A percentile compares a stretch with the other conserved stretches of the same genome.
These are phyloP conservation scores for Philypnodon macrostomus DNA, from an alignment of 2,797 vertebrate genomes.

Conservation along the genomic window DNA sequence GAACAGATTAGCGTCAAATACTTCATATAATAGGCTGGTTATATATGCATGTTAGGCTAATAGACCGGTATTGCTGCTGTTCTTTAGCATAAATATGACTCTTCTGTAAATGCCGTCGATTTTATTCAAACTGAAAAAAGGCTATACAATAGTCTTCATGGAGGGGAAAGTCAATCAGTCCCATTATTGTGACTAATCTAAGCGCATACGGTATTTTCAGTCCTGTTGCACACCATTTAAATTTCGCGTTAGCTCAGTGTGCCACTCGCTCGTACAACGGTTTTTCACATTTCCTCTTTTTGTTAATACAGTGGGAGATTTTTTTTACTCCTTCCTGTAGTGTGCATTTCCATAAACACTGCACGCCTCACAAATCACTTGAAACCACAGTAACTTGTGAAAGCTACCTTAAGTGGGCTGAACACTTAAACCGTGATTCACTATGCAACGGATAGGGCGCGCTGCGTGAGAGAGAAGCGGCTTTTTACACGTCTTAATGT, in stretches of 20 bases:
- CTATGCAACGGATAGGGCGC: conserved; percentile 63
- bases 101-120: no score
- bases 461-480: conserved; percentile 49
- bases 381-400: conserved; percentile 75
- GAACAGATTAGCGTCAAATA: no score
- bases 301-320: conserved; percentile 64
- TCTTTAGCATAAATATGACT: no score
- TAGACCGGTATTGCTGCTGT: no score
- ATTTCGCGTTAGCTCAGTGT: conserved; percentile 14
- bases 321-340: conserved; percentile 67
- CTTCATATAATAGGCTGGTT: no score
- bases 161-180: not conserved
- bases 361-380: conserved; percentile 80
- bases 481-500: conserved; percentile 59
- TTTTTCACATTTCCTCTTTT: conserved; percentile 45
- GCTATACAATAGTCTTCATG: no score
- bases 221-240: not conserved
- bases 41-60: no score
- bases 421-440: conserved; percentile 77
- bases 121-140: not conserved
- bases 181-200: not conserved
- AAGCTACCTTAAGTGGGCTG: conserved; percentile 76
- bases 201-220: not conserved
- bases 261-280: conserved; percentile 4
- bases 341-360: conserved; percentile 81